Evolutionary conservation across 2,113 vertebrate species (phyloP).

Genomic region (Anolis carolinensis): DNA sequence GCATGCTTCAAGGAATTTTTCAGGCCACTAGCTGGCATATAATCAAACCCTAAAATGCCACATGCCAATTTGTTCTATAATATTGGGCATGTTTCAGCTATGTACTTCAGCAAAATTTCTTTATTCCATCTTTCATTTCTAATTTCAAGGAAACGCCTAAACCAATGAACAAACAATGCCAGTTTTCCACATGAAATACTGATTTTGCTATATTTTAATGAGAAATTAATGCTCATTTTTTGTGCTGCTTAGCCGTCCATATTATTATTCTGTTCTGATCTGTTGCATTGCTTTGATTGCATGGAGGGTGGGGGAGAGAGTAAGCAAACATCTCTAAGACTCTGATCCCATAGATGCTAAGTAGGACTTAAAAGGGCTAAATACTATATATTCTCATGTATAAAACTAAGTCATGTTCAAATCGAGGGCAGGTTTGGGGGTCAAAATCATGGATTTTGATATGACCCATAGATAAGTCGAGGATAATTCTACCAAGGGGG

Average conservation of each 20-base stretch:
- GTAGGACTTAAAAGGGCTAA: rapidly evolving
- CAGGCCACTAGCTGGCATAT: conserved; percentile 11
- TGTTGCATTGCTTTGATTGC: neutral
- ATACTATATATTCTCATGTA: neutral
- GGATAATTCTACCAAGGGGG: too few species aligned
- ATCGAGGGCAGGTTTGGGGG: too few species aligned
- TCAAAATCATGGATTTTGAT: too few species aligned
- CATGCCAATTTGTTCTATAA: conserved; percentile 26
- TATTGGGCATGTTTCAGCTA: conserved; percentile 26
- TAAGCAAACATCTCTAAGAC: neutral
- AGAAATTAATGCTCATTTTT: neutral
- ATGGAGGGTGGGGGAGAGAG: neutral
- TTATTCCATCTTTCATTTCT: conserved; percentile 19
- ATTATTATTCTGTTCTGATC: neutral
- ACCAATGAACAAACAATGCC: neutral
- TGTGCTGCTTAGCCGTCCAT: neutral
- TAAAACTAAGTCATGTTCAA: too few species aligned
- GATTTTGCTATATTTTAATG: neutral
- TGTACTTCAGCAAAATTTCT: conserved; percentile 4
- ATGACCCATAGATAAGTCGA: too few species aligned
- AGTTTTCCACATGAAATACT: neutral
- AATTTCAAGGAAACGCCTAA: neutral
- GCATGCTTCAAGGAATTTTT: conserved; percentile 7
- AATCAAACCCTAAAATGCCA: conserved; percentile 20
- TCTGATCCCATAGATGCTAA: neutral